Conservation (phyloP, 2,113 vertebrate genomes). For the Melozone crissalis region DNA sequence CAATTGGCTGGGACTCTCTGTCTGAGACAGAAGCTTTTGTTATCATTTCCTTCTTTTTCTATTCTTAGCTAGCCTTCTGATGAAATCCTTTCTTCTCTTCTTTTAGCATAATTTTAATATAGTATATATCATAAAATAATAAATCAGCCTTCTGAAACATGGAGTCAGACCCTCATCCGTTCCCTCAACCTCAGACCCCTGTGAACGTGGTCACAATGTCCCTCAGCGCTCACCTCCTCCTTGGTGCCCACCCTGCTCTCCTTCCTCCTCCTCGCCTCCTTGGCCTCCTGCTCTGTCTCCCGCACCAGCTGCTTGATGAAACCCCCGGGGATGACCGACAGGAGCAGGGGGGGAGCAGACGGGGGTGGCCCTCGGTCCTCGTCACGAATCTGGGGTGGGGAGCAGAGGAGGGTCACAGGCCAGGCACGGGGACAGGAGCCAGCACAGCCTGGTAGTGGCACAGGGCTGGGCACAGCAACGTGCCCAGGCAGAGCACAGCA, state of each 20-base stretch:
- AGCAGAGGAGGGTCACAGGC: neutral
- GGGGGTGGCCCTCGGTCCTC: constrained; percentile 82
- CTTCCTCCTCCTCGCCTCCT: constrained; percentile 75
- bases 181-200: no score
- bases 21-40: no score
- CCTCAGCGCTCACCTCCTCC: constrained; percentile 48
- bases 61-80: no score
- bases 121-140: no score
- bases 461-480: neutral
- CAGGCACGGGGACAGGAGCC: accelerated
- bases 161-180: no score
- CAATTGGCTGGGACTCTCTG: no score
- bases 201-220: no score
- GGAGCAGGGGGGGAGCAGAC: constrained; percentile 75
- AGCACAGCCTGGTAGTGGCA: accelerated
- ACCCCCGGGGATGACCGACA: constrained; percentile 86
- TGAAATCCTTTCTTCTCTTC: no score
- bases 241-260: constrained; percentile 39
- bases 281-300: constrained; percentile 89
- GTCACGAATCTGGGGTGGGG: constrained; percentile 86
- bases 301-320: constrained; percentile 95
- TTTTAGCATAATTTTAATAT: no score
- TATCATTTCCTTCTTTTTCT: no score
- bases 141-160: no score
- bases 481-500: neutral